These are phyloP conservation scores for Styela clava DNA, from an alignment of 23 tunicate genomes.

Conservation along the genomic window DNA sequence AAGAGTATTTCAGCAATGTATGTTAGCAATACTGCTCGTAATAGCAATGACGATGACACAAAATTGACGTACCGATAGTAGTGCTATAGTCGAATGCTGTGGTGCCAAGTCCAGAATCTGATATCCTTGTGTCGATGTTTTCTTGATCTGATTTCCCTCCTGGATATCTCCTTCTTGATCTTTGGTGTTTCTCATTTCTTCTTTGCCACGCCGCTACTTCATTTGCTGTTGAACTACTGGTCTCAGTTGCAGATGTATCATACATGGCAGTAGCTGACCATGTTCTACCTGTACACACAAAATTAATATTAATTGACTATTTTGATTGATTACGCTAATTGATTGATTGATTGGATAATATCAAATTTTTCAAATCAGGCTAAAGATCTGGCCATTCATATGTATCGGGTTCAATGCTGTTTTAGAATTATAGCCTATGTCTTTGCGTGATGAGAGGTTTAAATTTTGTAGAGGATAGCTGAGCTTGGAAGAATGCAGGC, in stretches of 20 bases:
- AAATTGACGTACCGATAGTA: conserved; percentile 61
- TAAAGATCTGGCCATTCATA: no score
- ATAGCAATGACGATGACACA: no score
- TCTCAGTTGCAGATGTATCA: conserved; percentile 82
- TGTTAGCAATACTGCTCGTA: no score
- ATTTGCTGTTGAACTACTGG: conserved; percentile 38
- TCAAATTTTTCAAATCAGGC: no score
- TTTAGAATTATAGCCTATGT: no score
- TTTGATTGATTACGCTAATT: no score
- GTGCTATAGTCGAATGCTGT: conserved; percentile 71
- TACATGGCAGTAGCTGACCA: conserved; percentile 67
- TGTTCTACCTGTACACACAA: conserved; percentile 28
- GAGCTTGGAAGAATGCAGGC: no score
- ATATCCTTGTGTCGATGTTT: conserved; percentile 26
- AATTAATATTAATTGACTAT: background rate
- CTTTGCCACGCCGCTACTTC: conserved; percentile 14
- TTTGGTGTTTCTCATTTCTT: background rate
- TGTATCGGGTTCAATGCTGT: no score
- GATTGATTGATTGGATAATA: no score
- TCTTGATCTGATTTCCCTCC: background rate
- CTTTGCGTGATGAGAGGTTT: no score
- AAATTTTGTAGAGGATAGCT: no score
- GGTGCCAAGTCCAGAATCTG: conserved; percentile 84
- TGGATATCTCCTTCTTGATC: background rate
- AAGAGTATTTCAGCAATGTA: no score